phyloP scores from a whole-genome alignment of 2,113 vertebrate genomes.

The Hemichromis elongatus region DNA sequence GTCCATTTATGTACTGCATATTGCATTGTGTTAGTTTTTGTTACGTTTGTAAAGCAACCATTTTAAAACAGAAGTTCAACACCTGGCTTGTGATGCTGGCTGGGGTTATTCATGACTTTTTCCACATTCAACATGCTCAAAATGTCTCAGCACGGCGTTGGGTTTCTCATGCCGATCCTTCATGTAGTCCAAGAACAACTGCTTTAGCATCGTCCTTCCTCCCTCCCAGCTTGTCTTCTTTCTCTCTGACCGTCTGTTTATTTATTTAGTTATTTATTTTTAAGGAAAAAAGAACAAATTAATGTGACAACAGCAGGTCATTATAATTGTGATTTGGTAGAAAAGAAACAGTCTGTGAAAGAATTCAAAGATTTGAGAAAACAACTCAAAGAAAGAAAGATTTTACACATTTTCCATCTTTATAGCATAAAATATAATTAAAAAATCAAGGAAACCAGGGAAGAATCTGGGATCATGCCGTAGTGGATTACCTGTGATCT shows the following conservation, averaged over 20 bases:
- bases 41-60: not conserved
- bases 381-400: not conserved
- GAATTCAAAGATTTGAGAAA: not conserved
- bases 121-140: not conserved
- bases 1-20: not conserved
- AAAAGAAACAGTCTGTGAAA: not conserved
- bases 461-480: not conserved
- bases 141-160: not conserved
- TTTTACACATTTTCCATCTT: not conserved
- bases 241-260: constrained; percentile 18
- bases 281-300: not conserved
- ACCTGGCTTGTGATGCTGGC: not conserved
- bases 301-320: not conserved
- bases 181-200: not conserved
- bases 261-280: not conserved
- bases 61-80: not conserved
- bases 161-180: not conserved
- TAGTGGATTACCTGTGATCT: not conserved
- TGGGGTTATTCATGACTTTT: not conserved
- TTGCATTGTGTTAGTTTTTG: not conserved
- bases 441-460: not conserved
- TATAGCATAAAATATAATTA: not conserved
- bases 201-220: constrained; percentile 65
- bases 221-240: constrained; percentile 70
- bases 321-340: not conserved